Evolutionary conservation across 2,888 invertebrate species (phyloP).

Genomic region (Melieria crassipennis): DNA sequence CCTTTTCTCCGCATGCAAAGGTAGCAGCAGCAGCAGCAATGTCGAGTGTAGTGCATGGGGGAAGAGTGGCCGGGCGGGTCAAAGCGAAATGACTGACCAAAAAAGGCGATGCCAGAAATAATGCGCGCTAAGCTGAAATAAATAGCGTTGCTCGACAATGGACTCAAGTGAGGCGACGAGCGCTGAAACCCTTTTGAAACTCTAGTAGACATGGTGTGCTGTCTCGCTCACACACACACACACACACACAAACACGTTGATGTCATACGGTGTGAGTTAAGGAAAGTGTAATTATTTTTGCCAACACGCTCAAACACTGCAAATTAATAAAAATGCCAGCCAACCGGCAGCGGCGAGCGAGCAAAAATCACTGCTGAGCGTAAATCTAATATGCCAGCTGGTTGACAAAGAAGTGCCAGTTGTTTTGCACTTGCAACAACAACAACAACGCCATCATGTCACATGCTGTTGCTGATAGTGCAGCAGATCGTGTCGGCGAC

Average conservation of each 20-base stretch:
- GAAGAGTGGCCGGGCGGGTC: too few species aligned
- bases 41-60: too few species aligned
- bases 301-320: background rate
- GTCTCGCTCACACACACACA: too few species aligned
- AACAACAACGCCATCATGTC: slow-evolving; percentile 5
- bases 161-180: too few species aligned
- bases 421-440: slow-evolving; percentile 11
- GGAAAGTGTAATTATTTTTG: slow-evolving; percentile 21
- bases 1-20: slow-evolving; percentile 7
- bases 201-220: too few species aligned
- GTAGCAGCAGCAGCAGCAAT: too few species aligned
- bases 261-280: too few species aligned
- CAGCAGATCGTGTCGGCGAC: too few species aligned
- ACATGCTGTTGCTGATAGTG: background rate
- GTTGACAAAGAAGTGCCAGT: slow-evolving; percentile 30
- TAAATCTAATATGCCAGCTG: slow-evolving; percentile 39
- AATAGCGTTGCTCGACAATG: background rate
- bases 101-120: slow-evolving; percentile 20
- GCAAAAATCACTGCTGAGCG: slow-evolving; percentile 15
- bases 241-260: too few species aligned
- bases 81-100: background rate
- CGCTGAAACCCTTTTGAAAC: too few species aligned
- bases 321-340: background rate
- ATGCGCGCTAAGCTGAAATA: slow-evolving; percentile 1
- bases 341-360: slow-evolving; percentile 12